Evolutionary conservation across 2,888 invertebrate species (phyloP).

Genomic region (Melanotus villosus): DNA sequence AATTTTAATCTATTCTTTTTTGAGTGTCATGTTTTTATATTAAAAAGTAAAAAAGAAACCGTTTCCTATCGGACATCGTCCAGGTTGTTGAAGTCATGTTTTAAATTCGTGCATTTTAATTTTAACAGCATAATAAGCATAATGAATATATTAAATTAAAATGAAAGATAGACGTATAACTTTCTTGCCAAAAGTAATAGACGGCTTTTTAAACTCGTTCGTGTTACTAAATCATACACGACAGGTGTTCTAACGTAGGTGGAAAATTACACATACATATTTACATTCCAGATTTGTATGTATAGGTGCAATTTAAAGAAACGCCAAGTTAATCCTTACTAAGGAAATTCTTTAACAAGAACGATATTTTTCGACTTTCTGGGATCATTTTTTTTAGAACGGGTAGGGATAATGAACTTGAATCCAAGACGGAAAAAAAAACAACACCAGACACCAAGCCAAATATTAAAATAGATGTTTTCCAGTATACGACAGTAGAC

Average conservation of each 20-base stretch:
- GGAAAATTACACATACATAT: conserved; percentile 1
- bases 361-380: not conserved
- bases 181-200: conserved; percentile 4
- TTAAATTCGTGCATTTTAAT: no score
- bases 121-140: no score
- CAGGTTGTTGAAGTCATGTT: no score
- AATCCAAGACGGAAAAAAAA: not conserved
- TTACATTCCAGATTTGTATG: conserved; percentile 9
- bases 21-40: no score
- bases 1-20: no score
- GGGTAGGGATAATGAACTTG: not conserved
- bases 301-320: not conserved
- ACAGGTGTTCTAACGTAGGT: conserved; percentile 26
- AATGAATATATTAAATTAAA: no score
- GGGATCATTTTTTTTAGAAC: no score
- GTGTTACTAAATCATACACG: conserved; percentile 14
- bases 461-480: conserved; percentile 17
- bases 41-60: no score
- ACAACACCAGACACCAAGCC: no score
- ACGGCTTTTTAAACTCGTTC: conserved; percentile 16
- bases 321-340: not conserved
- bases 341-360: not conserved
- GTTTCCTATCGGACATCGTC: no score
- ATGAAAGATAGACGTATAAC: no score
- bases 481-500: not conserved